These are phyloP conservation scores for Aplysia californica DNA, from an alignment of 1,140 invertebrate genomes.

Conservation along the genomic window DNA sequence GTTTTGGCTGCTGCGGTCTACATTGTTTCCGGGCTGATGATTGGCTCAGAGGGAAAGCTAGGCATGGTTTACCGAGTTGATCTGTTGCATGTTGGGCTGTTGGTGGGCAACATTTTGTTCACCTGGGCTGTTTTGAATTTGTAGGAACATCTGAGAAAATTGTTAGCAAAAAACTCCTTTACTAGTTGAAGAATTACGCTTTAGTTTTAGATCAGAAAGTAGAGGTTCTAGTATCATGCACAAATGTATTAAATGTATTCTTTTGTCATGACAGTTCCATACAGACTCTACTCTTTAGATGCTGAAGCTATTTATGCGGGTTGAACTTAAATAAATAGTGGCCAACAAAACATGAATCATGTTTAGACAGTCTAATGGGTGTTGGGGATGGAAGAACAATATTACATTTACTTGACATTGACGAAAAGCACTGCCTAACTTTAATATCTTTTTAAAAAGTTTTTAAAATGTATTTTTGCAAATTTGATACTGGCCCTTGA, in stretches of 20 bases:
- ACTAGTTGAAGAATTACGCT: too few relatives aligned
- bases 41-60: slow-evolving; percentile 38
- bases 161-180: too few relatives aligned
- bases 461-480: background rate
- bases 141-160: too few relatives aligned
- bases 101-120: slow-evolving; percentile 45
- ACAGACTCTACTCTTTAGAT: too few relatives aligned
- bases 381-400: background rate
- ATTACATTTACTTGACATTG: background rate
- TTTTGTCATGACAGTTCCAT: too few relatives aligned
- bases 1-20: slow-evolving; percentile 40
- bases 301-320: too few relatives aligned
- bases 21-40: slow-evolving; percentile 34
- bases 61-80: slow-evolving; percentile 44
- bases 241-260: too few relatives aligned
- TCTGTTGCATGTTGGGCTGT: slow-evolving; percentile 45
- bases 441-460: background rate
- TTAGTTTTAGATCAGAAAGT: too few relatives aligned
- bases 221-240: too few relatives aligned
- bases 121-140: too few relatives aligned
- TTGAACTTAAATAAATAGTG: background rate
- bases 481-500: background rate
- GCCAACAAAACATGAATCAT: background rate
- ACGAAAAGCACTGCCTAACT: background rate
- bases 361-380: background rate